Evolutionary conservation across 2,797 vertebrate genomes (phyloP).

Genomic region (Ispidina lecontei): DNA sequence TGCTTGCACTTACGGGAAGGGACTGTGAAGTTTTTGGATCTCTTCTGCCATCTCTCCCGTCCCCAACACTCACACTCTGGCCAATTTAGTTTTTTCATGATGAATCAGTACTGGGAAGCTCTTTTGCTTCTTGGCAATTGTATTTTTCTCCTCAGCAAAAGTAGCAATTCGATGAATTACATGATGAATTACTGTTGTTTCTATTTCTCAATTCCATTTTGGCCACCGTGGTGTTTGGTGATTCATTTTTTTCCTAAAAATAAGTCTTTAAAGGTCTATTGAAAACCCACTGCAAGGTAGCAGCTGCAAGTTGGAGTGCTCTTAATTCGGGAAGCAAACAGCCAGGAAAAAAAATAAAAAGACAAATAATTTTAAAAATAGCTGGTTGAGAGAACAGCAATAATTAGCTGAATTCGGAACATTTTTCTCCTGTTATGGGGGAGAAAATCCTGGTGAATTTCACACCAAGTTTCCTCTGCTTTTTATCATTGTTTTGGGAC

Average conservation of each 20-base stretch:
- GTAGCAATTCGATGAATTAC: neutral
- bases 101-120: slow-evolving; percentile 50
- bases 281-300: slow-evolving; percentile 5
- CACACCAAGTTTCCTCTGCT: neutral
- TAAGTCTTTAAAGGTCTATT: slow-evolving; percentile 26
- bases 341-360: neutral
- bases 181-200: neutral
- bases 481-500: neutral
- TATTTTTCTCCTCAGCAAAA: slow-evolving; percentile 13
- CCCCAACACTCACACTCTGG: neutral
- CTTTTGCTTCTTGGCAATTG: slow-evolving; percentile 39
- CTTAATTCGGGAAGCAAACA: slow-evolving; percentile 31
- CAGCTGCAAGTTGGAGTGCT: slow-evolving; percentile 48
- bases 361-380: neutral
- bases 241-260: slow-evolving; percentile 50
- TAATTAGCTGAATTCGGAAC: slow-evolving; percentile 25
- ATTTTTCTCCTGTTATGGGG: neutral
- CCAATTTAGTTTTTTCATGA: slow-evolving; percentile 27
- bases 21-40: neutral
- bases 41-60: neutral
- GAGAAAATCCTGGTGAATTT: neutral
- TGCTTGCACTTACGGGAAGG: neutral
- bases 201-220: slow-evolving; percentile 41
- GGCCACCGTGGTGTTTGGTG: neutral
- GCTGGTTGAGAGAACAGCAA: slow-evolving; percentile 7